Percentiles rank a stretch among this genome's conserved stretches.
phyloP scores from a whole-genome alignment of 2,113 vertebrate genomes.

The Naja naja region DNA sequence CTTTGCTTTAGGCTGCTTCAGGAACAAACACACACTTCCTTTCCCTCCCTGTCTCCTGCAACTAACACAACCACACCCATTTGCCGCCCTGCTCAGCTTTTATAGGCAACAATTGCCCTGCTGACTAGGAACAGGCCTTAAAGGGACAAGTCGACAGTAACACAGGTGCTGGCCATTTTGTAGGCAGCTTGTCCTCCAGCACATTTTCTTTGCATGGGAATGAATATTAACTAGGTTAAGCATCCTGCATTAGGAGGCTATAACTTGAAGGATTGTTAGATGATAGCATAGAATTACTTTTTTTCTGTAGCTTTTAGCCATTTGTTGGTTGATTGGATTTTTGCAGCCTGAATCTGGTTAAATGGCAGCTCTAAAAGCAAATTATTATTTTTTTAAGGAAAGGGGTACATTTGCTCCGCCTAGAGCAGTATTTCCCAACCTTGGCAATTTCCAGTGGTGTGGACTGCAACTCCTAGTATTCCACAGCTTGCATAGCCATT shows the following conservation, averaged over 20 bases:
- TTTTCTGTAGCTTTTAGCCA: not conserved
- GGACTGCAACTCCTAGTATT: not conserved
- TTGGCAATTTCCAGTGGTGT: not conserved
- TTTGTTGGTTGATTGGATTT: not conserved
- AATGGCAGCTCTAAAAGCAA: not conserved
- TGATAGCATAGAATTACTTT: not conserved
- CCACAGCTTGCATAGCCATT: not conserved
- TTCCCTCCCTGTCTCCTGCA: not conserved
- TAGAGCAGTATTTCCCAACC: not conserved
- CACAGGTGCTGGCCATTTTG: not conserved
- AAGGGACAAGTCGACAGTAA: not conserved
- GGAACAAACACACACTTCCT: not conserved
- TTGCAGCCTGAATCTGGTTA: not conserved
- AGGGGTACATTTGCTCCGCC: not conserved
- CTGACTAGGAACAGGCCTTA: not conserved
- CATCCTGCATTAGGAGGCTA: not conserved
- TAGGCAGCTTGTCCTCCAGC: not conserved
- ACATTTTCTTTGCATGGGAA: not conserved
- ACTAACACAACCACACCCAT: not conserved
- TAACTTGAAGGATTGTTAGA: not conserved
- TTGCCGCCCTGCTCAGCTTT: not conserved
- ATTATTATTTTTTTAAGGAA: not conserved
- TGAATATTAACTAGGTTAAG: not conserved
- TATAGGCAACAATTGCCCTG: not conserved
- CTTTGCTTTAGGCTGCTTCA: not conserved